Base-by-base conservation (phyloP, 2,888 invertebrate genomes). In the Nysson spinosus region DNA sequence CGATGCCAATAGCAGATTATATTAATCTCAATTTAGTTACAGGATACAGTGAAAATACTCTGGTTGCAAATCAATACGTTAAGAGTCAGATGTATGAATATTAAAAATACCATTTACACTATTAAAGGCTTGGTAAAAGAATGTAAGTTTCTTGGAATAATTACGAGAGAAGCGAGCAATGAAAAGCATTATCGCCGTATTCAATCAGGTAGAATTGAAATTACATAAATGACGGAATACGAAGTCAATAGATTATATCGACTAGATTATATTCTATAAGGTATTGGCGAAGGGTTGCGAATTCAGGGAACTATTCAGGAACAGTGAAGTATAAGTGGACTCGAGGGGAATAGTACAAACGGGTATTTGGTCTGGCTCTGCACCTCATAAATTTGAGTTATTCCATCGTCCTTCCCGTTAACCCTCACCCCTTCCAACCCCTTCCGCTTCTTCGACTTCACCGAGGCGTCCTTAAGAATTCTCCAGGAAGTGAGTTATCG, bases 331-430 rank as follows among this genome's bases (percentile, higher is more conserved):
- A 44, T 82, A 85, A 85, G 84, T 84, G 82, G 84, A 81, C 83
- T 83, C 84, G 70, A 64, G 80, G 77, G 84, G 63, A 78, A 83
- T 79, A 72, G 74, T 76, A 77, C 75, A 79, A 78, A 80, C 65
- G 79, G 67, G 83, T 84, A 84, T 85, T 84, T 79, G 80, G 82
- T 81, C 79, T 79, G 78, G 78, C 80, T 81, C 79, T 80, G 73
- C 82, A 82, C 78, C 80, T 77, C 81, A 81, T 84, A 83, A 85
- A 84, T 85, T 85, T 78, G 67, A 84, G 82, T 84, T 85, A 83
- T 83, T 83, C 83, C 69, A 76, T 73, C 73, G 66, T 70, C 70
- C 77, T 61, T 17, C 37, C 57, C 11, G n/a, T n/a, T n/a, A n/a
- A n/a, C 54, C 54, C 39, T 30, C 54, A 50, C 50, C 46, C 19